Evolutionary conservation across 2,797 vertebrate species (phyloP).

Genomic region (Oryzias sinensis): DNA sequence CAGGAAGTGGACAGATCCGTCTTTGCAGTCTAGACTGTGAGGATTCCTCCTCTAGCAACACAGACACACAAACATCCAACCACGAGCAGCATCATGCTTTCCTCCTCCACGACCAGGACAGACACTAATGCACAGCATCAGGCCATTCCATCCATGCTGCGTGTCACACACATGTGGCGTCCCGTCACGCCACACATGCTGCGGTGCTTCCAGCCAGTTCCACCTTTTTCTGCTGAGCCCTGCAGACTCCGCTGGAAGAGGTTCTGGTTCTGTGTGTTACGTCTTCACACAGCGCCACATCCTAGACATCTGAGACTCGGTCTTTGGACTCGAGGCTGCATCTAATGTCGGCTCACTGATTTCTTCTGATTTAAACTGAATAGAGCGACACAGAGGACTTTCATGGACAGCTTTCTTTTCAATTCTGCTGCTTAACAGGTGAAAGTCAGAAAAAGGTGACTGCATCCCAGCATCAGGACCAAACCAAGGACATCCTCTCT

Average conservation of each 20-base stretch:
- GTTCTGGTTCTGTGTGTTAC: neutral
- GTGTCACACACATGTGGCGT: slow-evolving; percentile 32
- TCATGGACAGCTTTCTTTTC: neutral
- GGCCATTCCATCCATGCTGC: slow-evolving; percentile 48
- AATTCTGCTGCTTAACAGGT: slow-evolving; percentile 1
- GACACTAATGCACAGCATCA: slow-evolving; percentile 20
- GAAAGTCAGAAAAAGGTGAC: slow-evolving; percentile 64
- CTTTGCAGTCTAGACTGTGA: slow-evolving; percentile 55
- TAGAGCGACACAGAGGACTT: neutral
- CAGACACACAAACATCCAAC: slow-evolving; percentile 10
- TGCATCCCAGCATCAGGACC: slow-evolving; percentile 34
- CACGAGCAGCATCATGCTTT: slow-evolving; percentile 35
- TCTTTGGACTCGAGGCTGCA: slow-evolving; percentile 19
- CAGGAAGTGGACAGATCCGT: neutral
- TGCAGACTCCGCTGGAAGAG: slow-evolving; percentile 3
- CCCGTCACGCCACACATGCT: slow-evolving; percentile 48
- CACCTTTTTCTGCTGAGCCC: slow-evolving; percentile 66
- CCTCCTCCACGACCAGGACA: slow-evolving; percentile 2
- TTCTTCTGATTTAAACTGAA: slow-evolving; percentile 30
- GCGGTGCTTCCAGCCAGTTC: slow-evolving; percentile 45
- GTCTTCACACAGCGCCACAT: slow-evolving; percentile 8
- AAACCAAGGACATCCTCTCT: slow-evolving; percentile 30
- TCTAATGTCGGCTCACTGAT: slow-evolving; percentile 27
- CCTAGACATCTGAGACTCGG: slow-evolving; percentile 30
- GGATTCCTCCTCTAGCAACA: slow-evolving; percentile 26